Conservation (phyloP, 2,113 vertebrate genomes). For the Urocitellus parryii region DNA sequence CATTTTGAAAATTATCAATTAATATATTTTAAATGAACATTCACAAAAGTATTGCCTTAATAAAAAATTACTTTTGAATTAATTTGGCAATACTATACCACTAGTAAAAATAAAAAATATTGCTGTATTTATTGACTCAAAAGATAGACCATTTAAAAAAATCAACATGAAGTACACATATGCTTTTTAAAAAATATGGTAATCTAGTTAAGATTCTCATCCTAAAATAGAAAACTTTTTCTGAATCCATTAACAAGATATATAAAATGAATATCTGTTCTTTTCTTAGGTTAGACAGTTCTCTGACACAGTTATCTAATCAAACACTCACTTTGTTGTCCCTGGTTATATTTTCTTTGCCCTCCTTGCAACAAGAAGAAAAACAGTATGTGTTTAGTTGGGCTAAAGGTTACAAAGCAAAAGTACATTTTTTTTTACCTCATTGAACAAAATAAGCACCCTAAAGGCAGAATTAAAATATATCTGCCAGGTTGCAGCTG, state of each 20-base stretch:
- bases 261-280: neutral
- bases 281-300: neutral
- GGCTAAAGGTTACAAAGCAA: conserved; percentile 23
- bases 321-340: neutral
- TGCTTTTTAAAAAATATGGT: neutral
- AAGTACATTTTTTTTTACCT: conserved; percentile 52
- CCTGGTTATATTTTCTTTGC: neutral
- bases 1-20: neutral
- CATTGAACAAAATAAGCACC: neutral
- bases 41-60: neutral
- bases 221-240: neutral
- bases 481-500: neutral
- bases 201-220: conserved; percentile 39
- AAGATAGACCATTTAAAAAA: neutral
- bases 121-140: neutral
- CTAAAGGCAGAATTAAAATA: conserved; percentile 39
- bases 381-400: neutral
- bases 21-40: neutral
- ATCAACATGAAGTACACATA: neutral
- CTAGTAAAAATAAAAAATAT: conserved; percentile 8
- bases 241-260: conserved; percentile 21
- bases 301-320: neutral
- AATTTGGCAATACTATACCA: neutral
- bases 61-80: neutral
- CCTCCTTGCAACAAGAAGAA: conserved; percentile 37